Base-by-base conservation (phyloP, 2,888 invertebrate species). In the Drosophila imparisetae region DNA sequence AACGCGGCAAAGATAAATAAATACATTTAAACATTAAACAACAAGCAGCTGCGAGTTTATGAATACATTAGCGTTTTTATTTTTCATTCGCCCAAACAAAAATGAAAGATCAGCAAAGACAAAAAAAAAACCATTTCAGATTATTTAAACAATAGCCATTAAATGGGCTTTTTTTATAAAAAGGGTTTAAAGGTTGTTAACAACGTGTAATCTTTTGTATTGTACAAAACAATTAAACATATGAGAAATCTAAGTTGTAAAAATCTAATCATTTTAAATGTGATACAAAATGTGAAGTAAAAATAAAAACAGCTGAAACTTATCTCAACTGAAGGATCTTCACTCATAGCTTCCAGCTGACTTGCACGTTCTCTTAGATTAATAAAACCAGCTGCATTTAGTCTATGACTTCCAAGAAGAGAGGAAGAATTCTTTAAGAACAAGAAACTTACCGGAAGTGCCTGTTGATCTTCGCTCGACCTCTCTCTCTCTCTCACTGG, bases 1-100 rank as follows among this genome's bases (percentile, higher is more conserved):
- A 87, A 87, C 79, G 86, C 85, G 80, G 81, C 81, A 72, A 82
- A 85, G 83, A 87, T 85, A 87, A 87, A 85, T 77, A 85, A 87
- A 81, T 67, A 64, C 67, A 83, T 72, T 68, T 50, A 68, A 66
- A 50, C 55, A 45, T 61, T 30, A 45, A 68, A 50, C 60, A 75
- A 66, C 60, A 67, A 72, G 59, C 74, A 77, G 58, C 57, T 62
- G 58, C 64, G 34, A 48, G 59, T 80, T 68, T 75, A 65, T 83
- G 88, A 87, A 80, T 83, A 83, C 86, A 86, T 81, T 78, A 86
- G 78, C 83, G 58, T 70, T 80, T 72, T 71, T 54, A 59, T 18
- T 61, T 54, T 36, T 36, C 32, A 3, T 55, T 61, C 52, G 52
- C n/a, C 49, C n/a, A 34, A 54, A 53, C 61, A 27, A 21, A 62